Percentiles rank a stretch among this genome's conserved stretches.
These are phyloP conservation scores for Eucidaris tribuloides DNA, from an alignment of 35 echinoderm and acorn worm genomes.

Conservation along the genomic window DNA sequence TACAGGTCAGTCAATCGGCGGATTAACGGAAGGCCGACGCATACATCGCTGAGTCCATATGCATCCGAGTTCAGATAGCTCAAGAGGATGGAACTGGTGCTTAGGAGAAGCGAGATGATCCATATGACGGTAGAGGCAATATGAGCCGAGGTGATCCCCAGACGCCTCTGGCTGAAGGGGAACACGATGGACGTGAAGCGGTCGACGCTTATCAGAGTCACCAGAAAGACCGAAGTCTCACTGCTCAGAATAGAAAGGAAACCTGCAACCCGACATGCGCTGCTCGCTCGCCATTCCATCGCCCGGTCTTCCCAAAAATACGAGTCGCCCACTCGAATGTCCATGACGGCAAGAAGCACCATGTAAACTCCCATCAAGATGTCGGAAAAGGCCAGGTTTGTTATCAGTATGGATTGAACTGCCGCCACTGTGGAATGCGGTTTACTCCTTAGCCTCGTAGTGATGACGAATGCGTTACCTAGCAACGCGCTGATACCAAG, in stretches of 20 bases:
- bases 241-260: conserved; percentile 57
- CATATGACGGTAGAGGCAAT: conserved; percentile 5
- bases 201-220: conserved; percentile 66
- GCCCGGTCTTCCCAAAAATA: conserved; percentile 24
- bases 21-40: conserved; percentile 26
- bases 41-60: conserved; percentile 31
- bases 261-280: conserved; percentile 50
- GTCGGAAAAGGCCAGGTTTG: conserved; percentile 47
- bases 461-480: conserved; percentile 37
- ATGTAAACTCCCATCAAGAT: conserved; percentile 58
- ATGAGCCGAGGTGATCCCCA: conserved; percentile 1
- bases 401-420: conserved; percentile 33
- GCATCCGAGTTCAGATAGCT: background rate
- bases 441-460: background rate
- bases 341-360: conserved; percentile 30
- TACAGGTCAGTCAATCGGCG: conserved; percentile 23
- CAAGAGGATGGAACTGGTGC: conserved; percentile 28
- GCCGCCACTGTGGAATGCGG: background rate
- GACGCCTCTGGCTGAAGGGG: conserved; percentile 36
- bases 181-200: conserved; percentile 49
- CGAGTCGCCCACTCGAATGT: background rate
- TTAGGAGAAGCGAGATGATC: conserved; percentile 29
- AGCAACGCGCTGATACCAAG: conserved; percentile 52
- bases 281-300: conserved; percentile 17
- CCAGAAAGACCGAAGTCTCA: conserved; percentile 59